phyloP scores from a whole-genome alignment of 2,888 invertebrate genomes.

The Drosophila birchii region DNA sequence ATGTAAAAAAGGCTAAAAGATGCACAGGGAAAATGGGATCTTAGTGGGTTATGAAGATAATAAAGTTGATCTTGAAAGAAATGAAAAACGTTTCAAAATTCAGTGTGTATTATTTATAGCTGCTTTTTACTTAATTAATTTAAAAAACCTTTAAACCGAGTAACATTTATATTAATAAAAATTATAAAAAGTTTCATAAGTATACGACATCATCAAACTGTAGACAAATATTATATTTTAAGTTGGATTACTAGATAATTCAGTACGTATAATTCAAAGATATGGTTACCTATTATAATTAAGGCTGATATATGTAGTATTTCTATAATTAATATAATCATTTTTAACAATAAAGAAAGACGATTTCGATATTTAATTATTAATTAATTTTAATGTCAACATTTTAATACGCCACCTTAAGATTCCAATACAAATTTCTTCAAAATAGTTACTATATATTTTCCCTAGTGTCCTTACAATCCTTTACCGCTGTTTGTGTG shows the following conservation, averaged over 20 bases:
- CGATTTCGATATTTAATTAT: neutral
- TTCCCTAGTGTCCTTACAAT: neutral
- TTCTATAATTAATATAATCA: neutral
- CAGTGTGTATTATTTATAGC: rapidly evolving
- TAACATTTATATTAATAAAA: too few species aligned
- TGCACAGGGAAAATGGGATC: conserved; percentile 19
- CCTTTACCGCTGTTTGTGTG: conserved; percentile 8
- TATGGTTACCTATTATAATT: too few species aligned
- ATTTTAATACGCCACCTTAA: neutral
- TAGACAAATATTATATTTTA: too few species aligned
- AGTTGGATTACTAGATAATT: neutral
- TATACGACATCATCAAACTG: neutral
- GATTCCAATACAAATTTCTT: too few species aligned
- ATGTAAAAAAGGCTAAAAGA: conserved; percentile 62
- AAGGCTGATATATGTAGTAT: too few species aligned
- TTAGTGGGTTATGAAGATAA: too few species aligned
- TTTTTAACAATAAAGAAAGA: neutral
- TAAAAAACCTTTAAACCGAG: rapidly evolving
- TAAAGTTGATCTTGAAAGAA: too few species aligned
- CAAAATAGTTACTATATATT: neutral
- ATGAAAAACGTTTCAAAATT: neutral
- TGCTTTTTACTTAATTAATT: neutral
- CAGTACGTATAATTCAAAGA: too few species aligned
- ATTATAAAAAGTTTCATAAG: neutral
- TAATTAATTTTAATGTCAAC: neutral